Base-by-base conservation (phyloP, 53 echinoderm and acorn worm species). In the Mesocentrotus franciscanus region DNA sequence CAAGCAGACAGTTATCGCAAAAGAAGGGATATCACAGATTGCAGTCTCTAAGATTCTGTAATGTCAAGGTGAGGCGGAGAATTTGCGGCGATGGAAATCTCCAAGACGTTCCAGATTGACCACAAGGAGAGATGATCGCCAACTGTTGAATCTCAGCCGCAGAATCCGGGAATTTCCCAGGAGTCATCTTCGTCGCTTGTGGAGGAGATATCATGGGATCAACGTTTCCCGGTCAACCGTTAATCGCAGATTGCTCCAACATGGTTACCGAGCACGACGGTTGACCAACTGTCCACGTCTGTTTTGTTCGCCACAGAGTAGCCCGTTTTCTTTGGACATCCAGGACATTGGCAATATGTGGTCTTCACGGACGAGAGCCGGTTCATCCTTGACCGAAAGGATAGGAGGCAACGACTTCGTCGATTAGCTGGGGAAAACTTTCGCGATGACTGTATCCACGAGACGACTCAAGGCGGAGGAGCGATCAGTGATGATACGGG, bases 261-360 rank as follows among this genome's bases (percentile, higher is more conserved):
- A 83, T 79, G 94, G 94, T 60, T 83, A 93, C 60, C 76, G 79
- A 78, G 78, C 79, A 78, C 29, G 93, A 78, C 79, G 56, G 60
- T 57, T 93, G 93, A 78, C 93, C 29, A 61, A 58, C 2, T n/a
- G n/a, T n/a, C n/a, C n/a, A n/a, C n/a, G n/a, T n/a, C n/a, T n/a
- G n/a, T n/a, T n/a, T n/a, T n/a, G n/a, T n/a, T n/a, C n/a, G 68
- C 64, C 94, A 94, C 94, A 94, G 94, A 85, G 94, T 94, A 70
- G 87, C 64, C 15, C 62, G 85, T 56, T 85, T 35, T 85, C 66
- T 22, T 18, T 57, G 83, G 94, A 85, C 94, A 94, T 39, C 94
- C 59, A 49, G 94, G 85, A 85, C 85, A 94, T 85, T 94, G 94
- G 81, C 79, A 59, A 94, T 17, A 94, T 85, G 94, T 94, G 36